Conservation (phyloP, 2,888 invertebrate species). For the Nemoura dubitans region DNA sequence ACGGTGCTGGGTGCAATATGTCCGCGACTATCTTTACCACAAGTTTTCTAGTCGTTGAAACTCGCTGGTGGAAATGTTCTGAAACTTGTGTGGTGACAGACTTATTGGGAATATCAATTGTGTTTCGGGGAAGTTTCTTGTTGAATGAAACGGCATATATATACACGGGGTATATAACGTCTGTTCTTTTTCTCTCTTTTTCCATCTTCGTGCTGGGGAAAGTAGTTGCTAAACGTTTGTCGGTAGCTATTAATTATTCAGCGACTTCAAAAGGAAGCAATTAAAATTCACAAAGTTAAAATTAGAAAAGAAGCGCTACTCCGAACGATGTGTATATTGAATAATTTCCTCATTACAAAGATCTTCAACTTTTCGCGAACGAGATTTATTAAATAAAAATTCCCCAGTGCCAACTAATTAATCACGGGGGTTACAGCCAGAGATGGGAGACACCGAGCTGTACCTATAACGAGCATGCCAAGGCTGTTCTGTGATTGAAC, state of each 20-base stretch:
- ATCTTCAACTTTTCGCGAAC: neutral
- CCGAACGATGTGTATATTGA: neutral
- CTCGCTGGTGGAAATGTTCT: neutral
- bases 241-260: neutral
- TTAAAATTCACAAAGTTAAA: conserved; percentile 1
- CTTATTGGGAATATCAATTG: conserved; percentile 12
- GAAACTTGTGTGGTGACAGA: conserved; percentile 12
- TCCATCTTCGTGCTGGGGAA: neutral
- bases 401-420: neutral
- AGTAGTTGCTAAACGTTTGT: neutral
- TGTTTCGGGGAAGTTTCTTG: neutral
- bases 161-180: too few relatives aligned
- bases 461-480: neutral
- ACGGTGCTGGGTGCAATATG: neutral
- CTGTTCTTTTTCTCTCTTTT: neutral
- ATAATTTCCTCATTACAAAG: neutral
- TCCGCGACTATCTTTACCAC: neutral
- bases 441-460: neutral
- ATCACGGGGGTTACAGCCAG: neutral
- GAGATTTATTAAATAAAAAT: neutral
- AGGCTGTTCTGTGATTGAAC: neutral
- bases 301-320: neutral
- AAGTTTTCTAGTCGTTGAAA: neutral
- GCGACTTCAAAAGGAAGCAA: neutral
- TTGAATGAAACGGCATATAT: neutral